phyloP scores from a whole-genome alignment of 2,113 vertebrate genomes.

The Chunga burmeisteri region DNA sequence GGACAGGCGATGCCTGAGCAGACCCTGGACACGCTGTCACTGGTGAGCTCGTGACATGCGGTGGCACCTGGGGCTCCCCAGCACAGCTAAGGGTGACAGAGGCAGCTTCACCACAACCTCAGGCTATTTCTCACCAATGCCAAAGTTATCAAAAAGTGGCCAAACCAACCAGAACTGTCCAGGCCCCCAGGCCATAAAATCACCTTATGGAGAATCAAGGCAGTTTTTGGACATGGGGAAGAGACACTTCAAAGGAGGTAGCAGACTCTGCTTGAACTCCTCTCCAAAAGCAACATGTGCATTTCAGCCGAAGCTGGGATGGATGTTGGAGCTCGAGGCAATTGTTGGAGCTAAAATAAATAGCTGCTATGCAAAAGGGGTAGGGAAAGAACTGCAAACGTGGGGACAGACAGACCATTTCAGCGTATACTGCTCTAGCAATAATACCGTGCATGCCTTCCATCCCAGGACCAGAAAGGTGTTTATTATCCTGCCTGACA shows the following conservation, averaged over 20 bases:
- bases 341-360: neutral
- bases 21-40: neutral
- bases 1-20: neutral
- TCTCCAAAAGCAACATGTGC: neutral
- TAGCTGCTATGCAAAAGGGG: neutral
- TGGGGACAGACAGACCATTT: neutral
- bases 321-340: neutral
- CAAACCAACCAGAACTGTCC: neutral
- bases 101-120: neutral
- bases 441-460: neutral
- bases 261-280: neutral
- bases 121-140: neutral
- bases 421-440: neutral
- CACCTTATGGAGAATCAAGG: fast-evolving
- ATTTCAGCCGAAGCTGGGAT: neutral
- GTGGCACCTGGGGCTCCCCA: neutral
- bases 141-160: neutral
- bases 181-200: neutral
- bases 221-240: neutral
- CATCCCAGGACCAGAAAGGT: neutral
- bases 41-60: neutral
- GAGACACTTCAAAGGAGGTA: neutral
- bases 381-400: neutral
- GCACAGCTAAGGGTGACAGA: neutral
- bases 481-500: neutral